These are phyloP conservation scores for Eueides isabella DNA, from an alignment of 1,140 invertebrate genomes.

Conservation along the genomic window DNA sequence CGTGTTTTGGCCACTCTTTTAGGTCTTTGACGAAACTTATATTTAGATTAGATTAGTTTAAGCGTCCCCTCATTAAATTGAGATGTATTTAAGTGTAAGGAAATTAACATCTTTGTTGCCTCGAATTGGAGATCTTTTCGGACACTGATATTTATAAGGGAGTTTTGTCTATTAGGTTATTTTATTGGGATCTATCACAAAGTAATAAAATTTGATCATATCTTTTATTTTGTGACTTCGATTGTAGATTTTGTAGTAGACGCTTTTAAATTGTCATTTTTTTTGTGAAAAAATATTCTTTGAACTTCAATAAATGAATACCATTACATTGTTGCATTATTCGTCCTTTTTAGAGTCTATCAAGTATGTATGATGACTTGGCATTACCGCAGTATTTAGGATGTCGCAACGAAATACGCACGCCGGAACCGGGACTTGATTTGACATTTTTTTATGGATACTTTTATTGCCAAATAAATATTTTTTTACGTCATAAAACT, in stretches of 20 bases:
- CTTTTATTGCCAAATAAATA: neutral
- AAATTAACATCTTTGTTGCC: constrained; percentile 6
- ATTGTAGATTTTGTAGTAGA: constrained; percentile 15
- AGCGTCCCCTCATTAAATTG: constrained; percentile 28
- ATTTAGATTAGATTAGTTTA: constrained; percentile 47
- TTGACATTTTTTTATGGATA: neutral
- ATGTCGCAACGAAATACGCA: neutral
- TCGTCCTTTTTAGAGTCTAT: constrained; percentile 4
- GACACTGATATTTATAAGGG: neutral
- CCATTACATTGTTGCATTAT: constrained; percentile 10
- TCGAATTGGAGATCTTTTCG: neutral
- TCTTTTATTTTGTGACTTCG: constrained; percentile 11
- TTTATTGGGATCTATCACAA: neutral
- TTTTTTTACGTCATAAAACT: constrained; percentile 13
- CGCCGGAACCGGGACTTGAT: neutral
- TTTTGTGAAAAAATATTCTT: constrained; percentile 4
- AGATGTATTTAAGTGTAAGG: constrained; percentile 17
- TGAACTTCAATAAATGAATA: constrained; percentile 13
- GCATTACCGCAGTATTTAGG: neutral
- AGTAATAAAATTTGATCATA: neutral
- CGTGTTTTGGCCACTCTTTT: constrained; percentile 37
- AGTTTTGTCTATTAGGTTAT: constrained; percentile 7
- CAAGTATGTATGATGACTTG: neutral
- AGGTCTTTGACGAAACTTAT: constrained; percentile 41
- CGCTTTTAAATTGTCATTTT: constrained; percentile 10